Evolutionary conservation across 1,140 invertebrate species (phyloP).

Genomic region (Thaumetopoea pityocampa): DNA sequence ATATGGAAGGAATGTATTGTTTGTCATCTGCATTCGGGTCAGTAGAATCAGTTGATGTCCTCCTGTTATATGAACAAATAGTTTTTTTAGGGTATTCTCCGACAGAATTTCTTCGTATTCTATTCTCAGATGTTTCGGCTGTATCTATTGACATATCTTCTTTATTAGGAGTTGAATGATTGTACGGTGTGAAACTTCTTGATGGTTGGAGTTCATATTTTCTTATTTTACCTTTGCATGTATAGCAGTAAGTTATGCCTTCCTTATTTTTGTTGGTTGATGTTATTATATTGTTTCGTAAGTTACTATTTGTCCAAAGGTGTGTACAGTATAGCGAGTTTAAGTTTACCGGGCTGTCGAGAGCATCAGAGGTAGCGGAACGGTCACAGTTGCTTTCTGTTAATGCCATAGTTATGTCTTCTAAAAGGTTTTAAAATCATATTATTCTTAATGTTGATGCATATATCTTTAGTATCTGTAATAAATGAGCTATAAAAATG

Average conservation of each 20-base stretch:
- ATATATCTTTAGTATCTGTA: constrained; percentile 23
- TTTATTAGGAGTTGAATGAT: constrained; percentile 66
- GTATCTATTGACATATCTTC: constrained; percentile 25
- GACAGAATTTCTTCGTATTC: constrained; percentile 15
- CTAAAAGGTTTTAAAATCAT: constrained; percentile 1
- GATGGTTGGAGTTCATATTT: constrained; percentile 57
- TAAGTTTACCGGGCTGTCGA: constrained; percentile 30
- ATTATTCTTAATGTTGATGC: neutral
- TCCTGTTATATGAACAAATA: constrained; percentile 12
- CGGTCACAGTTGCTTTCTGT: constrained; percentile 10
- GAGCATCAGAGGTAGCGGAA: constrained; percentile 3
- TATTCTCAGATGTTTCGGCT: constrained; percentile 13
- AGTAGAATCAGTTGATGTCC: constrained; percentile 4
- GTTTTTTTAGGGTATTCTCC: constrained; percentile 10
- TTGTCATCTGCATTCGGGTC: constrained; percentile 15
- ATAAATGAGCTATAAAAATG: no score
- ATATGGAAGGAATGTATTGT: constrained; percentile 64
- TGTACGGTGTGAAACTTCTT: constrained; percentile 45
- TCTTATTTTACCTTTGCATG: constrained; percentile 64
- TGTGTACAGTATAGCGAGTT: constrained; percentile 49
- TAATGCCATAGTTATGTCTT: constrained; percentile 18
- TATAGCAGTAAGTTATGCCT: constrained; percentile 52
- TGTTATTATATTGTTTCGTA: constrained; percentile 45
- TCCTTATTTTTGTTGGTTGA: constrained; percentile 34
- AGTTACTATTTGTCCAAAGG: constrained; percentile 51